A percentile compares a stretch with the other conserved stretches of the same genome.
Conservation (phyloP, 2,797 vertebrate genomes). For the Spinus olivaceus region DNA sequence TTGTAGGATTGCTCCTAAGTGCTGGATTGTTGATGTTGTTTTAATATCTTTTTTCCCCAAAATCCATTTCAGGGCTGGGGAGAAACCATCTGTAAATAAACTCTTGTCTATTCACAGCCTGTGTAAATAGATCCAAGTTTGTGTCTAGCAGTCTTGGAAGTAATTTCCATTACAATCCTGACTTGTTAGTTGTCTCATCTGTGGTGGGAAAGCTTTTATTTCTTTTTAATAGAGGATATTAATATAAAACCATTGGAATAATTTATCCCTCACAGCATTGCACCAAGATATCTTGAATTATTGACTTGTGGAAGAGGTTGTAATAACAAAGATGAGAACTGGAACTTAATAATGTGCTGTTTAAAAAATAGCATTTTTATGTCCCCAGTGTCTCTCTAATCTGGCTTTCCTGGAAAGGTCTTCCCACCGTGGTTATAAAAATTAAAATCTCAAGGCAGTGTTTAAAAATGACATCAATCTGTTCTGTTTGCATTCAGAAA, state of each 20-base stretch:
- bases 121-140: not conserved
- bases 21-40: not conserved
- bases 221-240: not conserved
- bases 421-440: not conserved
- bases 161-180: not conserved
- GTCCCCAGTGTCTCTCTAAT: not conserved
- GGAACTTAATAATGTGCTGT: not conserved
- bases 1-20: not conserved
- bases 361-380: not conserved
- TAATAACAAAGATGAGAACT: not conserved
- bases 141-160: not conserved
- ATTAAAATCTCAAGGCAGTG: not conserved
- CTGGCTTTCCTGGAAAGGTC: not conserved
- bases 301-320: not conserved
- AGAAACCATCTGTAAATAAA: constrained; percentile 3
- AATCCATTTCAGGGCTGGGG: not conserved
- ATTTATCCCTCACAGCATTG: not conserved
- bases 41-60: not conserved
- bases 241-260: not conserved
- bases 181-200: fast-evolving
- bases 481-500: not conserved
- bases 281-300: not conserved
- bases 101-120: not conserved
- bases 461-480: not conserved
- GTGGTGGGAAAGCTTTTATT: not conserved